Percentiles rank a stretch among this genome's conserved stretches.
These are phyloP conservation scores for Thecocarcelia acutangulata DNA, from an alignment of 2,888 invertebrate species.

Conservation along the genomic window DNA sequence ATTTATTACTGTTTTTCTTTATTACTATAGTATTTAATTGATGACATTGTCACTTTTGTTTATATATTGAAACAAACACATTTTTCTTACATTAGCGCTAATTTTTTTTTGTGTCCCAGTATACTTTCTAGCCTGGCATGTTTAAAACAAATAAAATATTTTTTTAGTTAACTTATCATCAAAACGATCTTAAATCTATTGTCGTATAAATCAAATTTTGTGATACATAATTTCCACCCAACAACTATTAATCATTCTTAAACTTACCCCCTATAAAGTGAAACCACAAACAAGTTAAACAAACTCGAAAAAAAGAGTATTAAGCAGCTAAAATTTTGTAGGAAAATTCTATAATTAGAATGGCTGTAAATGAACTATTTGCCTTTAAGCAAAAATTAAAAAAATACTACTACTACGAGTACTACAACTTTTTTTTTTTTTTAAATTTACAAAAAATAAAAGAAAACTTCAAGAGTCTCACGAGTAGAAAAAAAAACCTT, in stretches of 20 bases:
- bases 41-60: no score
- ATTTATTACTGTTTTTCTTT: no score
- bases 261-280: conserved; percentile 30
- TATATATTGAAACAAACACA: no score
- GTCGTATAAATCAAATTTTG: conserved; percentile 55
- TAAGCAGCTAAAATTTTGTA: conserved; percentile 6
- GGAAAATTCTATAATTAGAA: conserved; percentile 4
- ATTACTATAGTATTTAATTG: no score
- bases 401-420: no score
- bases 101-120: neutral
- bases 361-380: conserved; percentile 18
- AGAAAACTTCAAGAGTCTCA: conserved; percentile 31
- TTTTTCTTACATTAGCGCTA: neutral
- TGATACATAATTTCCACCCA: conserved; percentile 30
- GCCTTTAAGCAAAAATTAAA: conserved; percentile 18
- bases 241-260: neutral
- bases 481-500: conserved; percentile 47
- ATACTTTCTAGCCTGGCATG: conserved; percentile 18
- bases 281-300: neutral
- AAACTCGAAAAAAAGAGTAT: conserved; percentile 7
- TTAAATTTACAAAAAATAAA: neutral
- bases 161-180: conserved; percentile 30
- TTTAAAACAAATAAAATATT: conserved; percentile 45
- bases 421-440: conserved; percentile 3
- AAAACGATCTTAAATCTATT: conserved; percentile 46